Conservation (phyloP, 2,888 invertebrate species). For the Pemphredon lugubris region DNA sequence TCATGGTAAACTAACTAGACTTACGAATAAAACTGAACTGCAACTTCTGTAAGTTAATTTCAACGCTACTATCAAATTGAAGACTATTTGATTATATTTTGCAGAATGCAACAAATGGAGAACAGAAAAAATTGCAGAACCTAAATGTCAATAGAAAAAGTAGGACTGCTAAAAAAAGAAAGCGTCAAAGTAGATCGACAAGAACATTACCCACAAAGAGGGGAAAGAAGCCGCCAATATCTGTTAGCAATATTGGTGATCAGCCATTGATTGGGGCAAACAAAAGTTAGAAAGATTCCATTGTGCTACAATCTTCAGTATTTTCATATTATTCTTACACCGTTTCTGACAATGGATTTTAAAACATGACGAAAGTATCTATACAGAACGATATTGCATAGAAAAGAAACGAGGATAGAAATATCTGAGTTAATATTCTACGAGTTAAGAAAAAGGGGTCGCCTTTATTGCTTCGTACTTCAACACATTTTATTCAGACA, state of each 20-base stretch:
- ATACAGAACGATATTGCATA: background rate
- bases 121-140: slow-evolving; percentile 20
- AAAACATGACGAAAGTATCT: no score
- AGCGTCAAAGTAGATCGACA: slow-evolving; percentile 36
- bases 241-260: slow-evolving; percentile 21
- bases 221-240: slow-evolving; percentile 3
- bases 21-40: no score
- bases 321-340: no score
- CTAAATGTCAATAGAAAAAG: slow-evolving; percentile 14
- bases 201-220: slow-evolving; percentile 24
- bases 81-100: background rate
- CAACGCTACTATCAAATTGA: no score
- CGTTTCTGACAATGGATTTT: no score
- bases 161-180: slow-evolving; percentile 27
- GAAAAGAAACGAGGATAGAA: background rate
- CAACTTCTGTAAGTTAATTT: no score
- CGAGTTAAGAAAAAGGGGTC: no score
- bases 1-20: slow-evolving; percentile 31
- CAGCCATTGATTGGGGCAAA: slow-evolving; percentile 10
- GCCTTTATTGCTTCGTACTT: no score
- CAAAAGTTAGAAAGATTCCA: slow-evolving; percentile 11
- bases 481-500: slow-evolving; percentile 17
- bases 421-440: slow-evolving; percentile 9
- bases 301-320: background rate
- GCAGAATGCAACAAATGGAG: slow-evolving; percentile 13